Evolutionary conservation across 1,140 invertebrate species (phyloP).

Genomic region (Pseudomyrmex cubaensis): DNA sequence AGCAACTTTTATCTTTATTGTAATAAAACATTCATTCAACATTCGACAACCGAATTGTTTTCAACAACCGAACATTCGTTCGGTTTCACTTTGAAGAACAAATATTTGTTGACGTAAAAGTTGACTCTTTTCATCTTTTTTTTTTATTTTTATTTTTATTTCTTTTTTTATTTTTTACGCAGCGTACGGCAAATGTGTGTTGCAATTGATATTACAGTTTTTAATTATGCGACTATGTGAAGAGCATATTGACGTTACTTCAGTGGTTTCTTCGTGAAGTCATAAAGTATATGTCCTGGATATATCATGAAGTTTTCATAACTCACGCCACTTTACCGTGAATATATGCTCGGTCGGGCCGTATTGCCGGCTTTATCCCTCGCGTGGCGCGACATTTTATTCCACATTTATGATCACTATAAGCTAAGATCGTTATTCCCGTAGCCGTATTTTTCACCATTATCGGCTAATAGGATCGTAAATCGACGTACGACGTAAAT

Average conservation of each 20-base stretch:
- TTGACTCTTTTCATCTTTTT: background rate
- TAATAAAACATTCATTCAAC: background rate
- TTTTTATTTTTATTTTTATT: too few relatives aligned
- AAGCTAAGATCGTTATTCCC: constrained; percentile 75
- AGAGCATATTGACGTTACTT: constrained; percentile 53
- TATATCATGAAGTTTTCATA: constrained; percentile 75
- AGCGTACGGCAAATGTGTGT: constrained; percentile 9
- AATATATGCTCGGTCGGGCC: constrained; percentile 66
- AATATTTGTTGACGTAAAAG: background rate
- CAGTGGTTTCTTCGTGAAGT: constrained; percentile 55
- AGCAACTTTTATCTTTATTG: background rate
- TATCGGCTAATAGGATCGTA: constrained; percentile 76
- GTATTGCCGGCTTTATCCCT: constrained; percentile 57
- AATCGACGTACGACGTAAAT: constrained; percentile 72
- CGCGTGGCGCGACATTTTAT: constrained; percentile 73
- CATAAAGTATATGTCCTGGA: constrained; percentile 61
- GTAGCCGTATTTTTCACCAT: constrained; percentile 74
- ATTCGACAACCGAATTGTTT: too few relatives aligned
- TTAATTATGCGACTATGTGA: constrained; percentile 58
- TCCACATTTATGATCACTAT: constrained; percentile 76
- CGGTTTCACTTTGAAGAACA: background rate
- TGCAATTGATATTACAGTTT: constrained; percentile 38
- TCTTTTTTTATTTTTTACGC: too few relatives aligned
- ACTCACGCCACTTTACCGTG: constrained; percentile 70
- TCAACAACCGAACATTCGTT: too few relatives aligned